Base-by-base conservation (phyloP, 53 echinoderm and acorn worm genomes). In the Astropecten irregularis region DNA sequence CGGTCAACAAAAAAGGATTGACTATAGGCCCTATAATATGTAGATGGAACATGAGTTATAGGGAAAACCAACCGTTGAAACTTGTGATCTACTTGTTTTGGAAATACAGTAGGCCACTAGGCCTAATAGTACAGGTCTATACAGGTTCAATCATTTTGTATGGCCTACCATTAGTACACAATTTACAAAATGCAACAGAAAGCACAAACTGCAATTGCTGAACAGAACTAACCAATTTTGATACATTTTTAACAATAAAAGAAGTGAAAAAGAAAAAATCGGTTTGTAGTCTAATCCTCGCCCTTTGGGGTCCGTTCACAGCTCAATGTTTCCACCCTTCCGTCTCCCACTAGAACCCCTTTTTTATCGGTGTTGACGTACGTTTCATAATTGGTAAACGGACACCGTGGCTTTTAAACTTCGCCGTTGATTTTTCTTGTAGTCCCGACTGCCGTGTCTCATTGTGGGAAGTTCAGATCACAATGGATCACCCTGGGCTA, bases 391-490 rank as follows among this genome's bases (percentile, higher is more conserved):
- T 47, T 77, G 61, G 47, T 77, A 60, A 47, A 62, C 25, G 47
- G 60, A 47, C 61, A 77, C 79, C 79, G 30, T 79, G 58, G 61
- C 77, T 61, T 77, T 79, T 60, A 60, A 62, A 79, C 61, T 48
- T 79, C 13, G 14, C 63, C 42, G 33, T n/a, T 37, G 21, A 40
- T 60, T 9, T 77, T 77, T 27, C n/a, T 26, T 49, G 15, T 30
- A 2, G 71, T 18, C 18, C 15, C 66, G 9, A 66, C 19, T 53
- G 16, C 8, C 53, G 8, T 15, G 18, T 4, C 16, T 66, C 37
- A 5, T 36, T 36, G 34, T 36, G 21, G 11, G 21, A 37, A 66
- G 36, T 38, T 8, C 68, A 14, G 54, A 0, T 40, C 40, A 68
- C 42, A 68, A 46, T 42, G 44, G 11, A 68, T 4, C 44, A 68